Conservation (phyloP, 2,888 invertebrate species). For the Galeruca laticollis region DNA sequence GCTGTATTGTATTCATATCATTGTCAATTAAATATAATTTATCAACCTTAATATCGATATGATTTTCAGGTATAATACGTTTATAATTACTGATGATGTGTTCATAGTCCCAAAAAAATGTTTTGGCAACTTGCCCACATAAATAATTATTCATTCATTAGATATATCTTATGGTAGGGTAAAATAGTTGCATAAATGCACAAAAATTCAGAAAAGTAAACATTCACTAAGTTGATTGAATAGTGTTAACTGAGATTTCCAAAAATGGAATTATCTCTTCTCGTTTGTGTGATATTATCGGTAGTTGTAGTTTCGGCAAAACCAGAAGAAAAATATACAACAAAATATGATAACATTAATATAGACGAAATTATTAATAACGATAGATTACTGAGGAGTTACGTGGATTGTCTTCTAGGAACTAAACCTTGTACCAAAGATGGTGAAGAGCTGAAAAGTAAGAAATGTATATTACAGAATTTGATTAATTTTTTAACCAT, state of each 20-base stretch:
- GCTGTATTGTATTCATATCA: too few relatives aligned
- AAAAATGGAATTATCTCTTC: conserved; percentile 45
- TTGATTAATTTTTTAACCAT: background rate
- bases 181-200: background rate
- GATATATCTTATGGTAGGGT: too few relatives aligned
- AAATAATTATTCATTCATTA: too few relatives aligned
- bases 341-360: conserved; percentile 78
- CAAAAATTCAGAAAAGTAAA: too few relatives aligned
- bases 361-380: conserved; percentile 76
- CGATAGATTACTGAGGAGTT: conserved; percentile 74
- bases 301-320: conserved; percentile 40
- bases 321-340: conserved; percentile 68
- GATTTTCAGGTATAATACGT: too few relatives aligned
- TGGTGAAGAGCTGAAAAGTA: conserved; percentile 78
- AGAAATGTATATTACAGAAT: conserved; percentile 56
- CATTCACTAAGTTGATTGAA: background rate
- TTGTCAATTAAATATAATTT: too few relatives aligned
- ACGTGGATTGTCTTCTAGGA: conserved; percentile 76
- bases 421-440: conserved; percentile 77
- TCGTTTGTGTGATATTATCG: conserved; percentile 31
- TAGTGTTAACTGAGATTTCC: too few relatives aligned
- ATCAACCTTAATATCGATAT: too few relatives aligned
- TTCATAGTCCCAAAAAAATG: too few relatives aligned
- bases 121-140: too few relatives aligned
- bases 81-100: too few relatives aligned